Base-by-base conservation (phyloP, 2,888 invertebrate genomes). In the Leptothorax acervorum region DNA sequence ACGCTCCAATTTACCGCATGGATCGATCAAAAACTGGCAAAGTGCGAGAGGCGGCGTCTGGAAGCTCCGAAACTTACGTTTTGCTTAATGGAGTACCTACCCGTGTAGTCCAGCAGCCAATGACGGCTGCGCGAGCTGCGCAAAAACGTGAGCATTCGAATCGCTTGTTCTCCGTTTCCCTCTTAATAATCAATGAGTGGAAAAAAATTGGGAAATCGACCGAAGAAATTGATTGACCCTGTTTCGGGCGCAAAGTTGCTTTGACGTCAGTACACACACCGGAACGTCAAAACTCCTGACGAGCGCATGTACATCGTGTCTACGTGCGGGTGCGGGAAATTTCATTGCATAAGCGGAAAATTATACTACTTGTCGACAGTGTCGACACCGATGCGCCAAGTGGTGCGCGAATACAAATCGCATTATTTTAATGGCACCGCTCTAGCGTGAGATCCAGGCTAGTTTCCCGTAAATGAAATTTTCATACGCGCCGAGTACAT, bases 21-120 rank as follows among this genome's bases (percentile, higher is more conserved):
- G 79, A 81, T 81, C 60, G 76, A 81, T 81, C 79, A 81, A 39
- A 75, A 74, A 39, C 60, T 15, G 60, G 60, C 79, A 28, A 39
- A 68, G 70, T 66, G 31, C 57, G n/a, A 73, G 23, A 23, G 23
- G 23, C 23, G 23, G 15, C 48, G 11, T 73, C 35, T 51, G 39
- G 28, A 35, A 23, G 48, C 48, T 48, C 4, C 60, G n/a, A 75
- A 78, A 74, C 48, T 81, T 39, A 1, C 48, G 18, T 18, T 60
- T 60, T 42, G 45, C n/a, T 81, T 60, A 81, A 81, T 74, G 75
- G 79, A 74, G 23, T 23, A 23, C 23, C 42, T 48, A 60, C 23
- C 9, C 60, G 28, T 48, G 60, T 74, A 35, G 45, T 48, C 39
- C 23, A 42, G 39, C 35, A 12, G 23, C 42, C 55, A n/a, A 31